Evolutionary conservation across 2,797 vertebrate species (phyloP), one percentile per base, ranked within the genome.

Genomic region (Florisuga fusca): DNA sequence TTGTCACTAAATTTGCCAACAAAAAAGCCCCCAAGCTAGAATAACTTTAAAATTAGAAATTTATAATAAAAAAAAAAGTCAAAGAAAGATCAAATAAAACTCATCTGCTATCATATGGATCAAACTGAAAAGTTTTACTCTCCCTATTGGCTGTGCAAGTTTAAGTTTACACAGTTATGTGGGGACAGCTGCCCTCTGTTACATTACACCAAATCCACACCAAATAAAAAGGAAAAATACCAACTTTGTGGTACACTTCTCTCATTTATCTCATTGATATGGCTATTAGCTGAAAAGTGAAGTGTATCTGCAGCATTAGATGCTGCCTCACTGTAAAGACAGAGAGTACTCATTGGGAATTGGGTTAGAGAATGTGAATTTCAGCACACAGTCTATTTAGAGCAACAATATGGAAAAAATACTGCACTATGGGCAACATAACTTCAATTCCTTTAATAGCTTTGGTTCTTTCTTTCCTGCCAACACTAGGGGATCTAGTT

Each of bases 381-480:
- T 77, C 55, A 66, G 48, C 78, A 29, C n/a, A 53, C n/a, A 68
- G 64, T 41, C 63, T 76, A 22, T 33, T 73, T 50, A 63, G 62
- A 94, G 81, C 0, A 27, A 63, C 31, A 82, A 9, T 31, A 85
- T 7, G 50, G 51, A 54, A 83, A 36, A 89, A 92, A 85, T 26
- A 59, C 48, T 38, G 58, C 66, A 84, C 34, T 33, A 22, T 71
- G 51, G 78, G 71, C 76, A 94, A 61, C 45, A 68, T 72, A 31
- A 88, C 55, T 78, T 91, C 15, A 92, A 72, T 83, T 87, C 87
- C 72, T 82, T 84, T 34, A 85, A 59, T 80, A 92, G 90, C 43
- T 59, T 87, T 53, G 69, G 26, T 78, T 79, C n/a, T 86, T 94
- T 93, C 76, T 62, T 91, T 94, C 84, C 79, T 89, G 87, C 12